phyloP scores from a whole-genome alignment of 1,140 invertebrate genomes.

The Drosophila navojoa region DNA sequence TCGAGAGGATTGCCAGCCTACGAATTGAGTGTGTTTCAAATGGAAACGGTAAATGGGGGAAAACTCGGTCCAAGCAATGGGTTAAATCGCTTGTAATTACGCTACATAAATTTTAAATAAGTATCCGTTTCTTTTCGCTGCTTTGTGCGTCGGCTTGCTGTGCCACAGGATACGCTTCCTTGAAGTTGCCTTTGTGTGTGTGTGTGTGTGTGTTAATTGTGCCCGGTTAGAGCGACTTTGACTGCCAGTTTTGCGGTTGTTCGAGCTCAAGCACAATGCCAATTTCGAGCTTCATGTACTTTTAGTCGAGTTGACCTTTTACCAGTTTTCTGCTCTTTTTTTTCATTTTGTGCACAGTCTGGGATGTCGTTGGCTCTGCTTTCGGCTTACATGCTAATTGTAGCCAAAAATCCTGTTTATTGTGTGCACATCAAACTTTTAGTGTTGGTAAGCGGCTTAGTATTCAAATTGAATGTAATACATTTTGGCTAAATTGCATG shows the following conservation, averaged over 20 bases:
- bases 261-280: conserved; percentile 62
- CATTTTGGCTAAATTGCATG: conserved; percentile 80
- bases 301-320: conserved; percentile 31
- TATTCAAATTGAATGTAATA: conserved; percentile 83
- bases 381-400: conserved; percentile 79
- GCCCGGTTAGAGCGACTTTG: conserved; percentile 55
- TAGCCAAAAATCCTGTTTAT: conserved; percentile 81
- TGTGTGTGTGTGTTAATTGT: conserved; percentile 76
- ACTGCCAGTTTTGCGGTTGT: conserved; percentile 42
- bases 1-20: conserved; percentile 45
- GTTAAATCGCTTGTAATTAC: conserved; percentile 81
- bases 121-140: conserved; percentile 80
- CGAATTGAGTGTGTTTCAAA: conserved; percentile 25
- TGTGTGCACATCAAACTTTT: conserved; percentile 82
- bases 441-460: conserved; percentile 82
- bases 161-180: conserved; percentile 50
- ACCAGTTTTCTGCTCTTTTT: conserved; percentile 14
- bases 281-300: conserved; percentile 64
- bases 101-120: conserved; percentile 83
- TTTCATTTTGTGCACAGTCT: background rate
- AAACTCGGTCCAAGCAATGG: conserved; percentile 49
- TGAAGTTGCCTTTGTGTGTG: conserved; percentile 65
- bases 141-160: conserved; percentile 60
- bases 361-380: conserved; percentile 27
- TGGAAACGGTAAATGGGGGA: background rate